Conservation (phyloP, 2,888 invertebrate genomes). For the Melanostoma scalare region DNA sequence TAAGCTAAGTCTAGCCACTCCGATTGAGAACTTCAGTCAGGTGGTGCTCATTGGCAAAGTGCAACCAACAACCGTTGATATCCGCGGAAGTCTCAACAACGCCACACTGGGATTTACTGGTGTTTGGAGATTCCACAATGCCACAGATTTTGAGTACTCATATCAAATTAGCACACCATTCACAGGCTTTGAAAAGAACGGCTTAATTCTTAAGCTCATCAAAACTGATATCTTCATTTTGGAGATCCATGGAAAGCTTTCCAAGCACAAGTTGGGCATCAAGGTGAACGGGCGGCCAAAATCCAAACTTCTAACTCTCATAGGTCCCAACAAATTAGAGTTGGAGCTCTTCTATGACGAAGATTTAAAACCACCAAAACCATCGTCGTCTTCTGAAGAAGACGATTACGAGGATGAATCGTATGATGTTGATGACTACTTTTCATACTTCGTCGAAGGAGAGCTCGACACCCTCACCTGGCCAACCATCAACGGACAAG, state of each 20-base stretch:
- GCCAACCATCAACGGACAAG: conserved; percentile 84
- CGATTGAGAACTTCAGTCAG: conserved; percentile 87
- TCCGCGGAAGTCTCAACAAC: conserved; percentile 89
- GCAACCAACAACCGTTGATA: conserved; percentile 87
- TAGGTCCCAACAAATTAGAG: conserved; percentile 77
- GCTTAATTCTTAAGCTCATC: conserved; percentile 87
- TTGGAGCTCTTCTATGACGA: conserved; percentile 80
- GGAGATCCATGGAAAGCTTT: conserved; percentile 87
- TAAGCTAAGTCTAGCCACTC: conserved; percentile 88
- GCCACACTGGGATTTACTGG: conserved; percentile 90
- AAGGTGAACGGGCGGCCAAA: conserved; percentile 79
- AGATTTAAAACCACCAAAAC: conserved; percentile 77
- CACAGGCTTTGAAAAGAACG: conserved; percentile 90
- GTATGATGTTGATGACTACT: conserved; percentile 81
- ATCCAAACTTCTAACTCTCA: conserved; percentile 78
- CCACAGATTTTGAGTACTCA: conserved; percentile 89
- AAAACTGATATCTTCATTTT: conserved; percentile 86
- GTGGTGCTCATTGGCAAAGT: conserved; percentile 87
- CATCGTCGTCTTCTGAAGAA: conserved; percentile 66
- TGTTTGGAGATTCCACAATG: conserved; percentile 85
- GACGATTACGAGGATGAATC: conserved; percentile 79
- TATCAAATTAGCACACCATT: conserved; percentile 90
- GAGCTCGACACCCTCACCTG: conserved; percentile 84
- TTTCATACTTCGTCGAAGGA: conserved; percentile 83
- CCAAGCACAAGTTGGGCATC: conserved; percentile 85